Percentiles rank a stretch among this genome's conserved stretches.
phyloP scores from a whole-genome alignment of 1,140 invertebrate genomes.

The Periplaneta americana region DNA sequence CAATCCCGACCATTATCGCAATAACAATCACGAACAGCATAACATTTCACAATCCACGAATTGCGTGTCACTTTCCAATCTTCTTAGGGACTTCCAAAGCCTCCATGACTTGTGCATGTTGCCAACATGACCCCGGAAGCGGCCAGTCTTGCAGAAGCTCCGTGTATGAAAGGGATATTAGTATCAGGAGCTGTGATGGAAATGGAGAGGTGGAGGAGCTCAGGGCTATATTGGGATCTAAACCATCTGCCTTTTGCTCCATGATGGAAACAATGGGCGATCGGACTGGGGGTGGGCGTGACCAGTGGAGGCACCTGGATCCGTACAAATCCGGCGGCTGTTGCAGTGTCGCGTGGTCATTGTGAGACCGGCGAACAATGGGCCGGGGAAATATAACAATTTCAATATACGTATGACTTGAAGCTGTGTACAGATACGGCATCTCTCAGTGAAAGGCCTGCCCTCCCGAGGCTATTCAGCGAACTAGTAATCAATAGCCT shows the following conservation, averaged over 20 bases:
- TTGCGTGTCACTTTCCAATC: no score
- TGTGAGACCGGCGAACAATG: not conserved
- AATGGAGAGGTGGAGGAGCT: not conserved
- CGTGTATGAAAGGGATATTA: no score
- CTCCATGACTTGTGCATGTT: no score
- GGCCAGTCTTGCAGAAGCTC: no score
- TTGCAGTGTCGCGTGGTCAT: not conserved
- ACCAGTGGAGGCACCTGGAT: not conserved
- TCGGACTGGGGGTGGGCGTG: not conserved
- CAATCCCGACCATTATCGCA: no score
- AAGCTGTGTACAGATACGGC: not conserved
- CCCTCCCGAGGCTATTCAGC: not conserved
- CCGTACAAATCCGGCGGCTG: not conserved
- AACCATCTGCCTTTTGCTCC: not conserved
- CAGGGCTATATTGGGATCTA: not conserved
- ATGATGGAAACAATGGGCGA: not conserved
- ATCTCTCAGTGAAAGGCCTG: not conserved
- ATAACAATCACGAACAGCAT: no score
- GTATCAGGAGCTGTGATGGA: not conserved
- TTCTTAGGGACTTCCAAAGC: no score
- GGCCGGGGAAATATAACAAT: not conserved
- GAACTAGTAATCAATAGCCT: not conserved
- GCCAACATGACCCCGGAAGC: no score
- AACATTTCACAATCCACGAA: no score
- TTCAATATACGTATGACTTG: not conserved